Conservation (phyloP, 30 jellyfish, hydroid and myxozoan genomes). For the Aurelia aurita complex sp. Pacific region DNA sequence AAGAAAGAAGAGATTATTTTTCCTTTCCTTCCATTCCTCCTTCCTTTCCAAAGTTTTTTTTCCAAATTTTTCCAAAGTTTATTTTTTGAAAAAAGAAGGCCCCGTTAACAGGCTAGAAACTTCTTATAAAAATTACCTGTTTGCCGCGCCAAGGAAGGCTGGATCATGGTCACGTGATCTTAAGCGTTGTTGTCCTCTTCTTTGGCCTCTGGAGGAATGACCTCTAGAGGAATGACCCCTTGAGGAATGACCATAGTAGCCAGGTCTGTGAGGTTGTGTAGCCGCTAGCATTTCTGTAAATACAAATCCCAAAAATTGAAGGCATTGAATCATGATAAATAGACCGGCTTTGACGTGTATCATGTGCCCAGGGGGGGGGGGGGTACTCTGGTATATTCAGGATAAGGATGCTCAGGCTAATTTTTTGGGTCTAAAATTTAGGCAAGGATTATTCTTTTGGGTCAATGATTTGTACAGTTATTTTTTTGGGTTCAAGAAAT, state of each 20-base stretch:
- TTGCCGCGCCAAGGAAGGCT: constrained; percentile 17
- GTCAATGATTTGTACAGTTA: no score
- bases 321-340: no score
- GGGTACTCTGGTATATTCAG: background rate
- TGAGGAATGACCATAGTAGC: constrained; percentile 14
- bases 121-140: background rate
- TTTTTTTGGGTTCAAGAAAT: no score
- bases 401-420: background rate
- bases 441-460: no score
- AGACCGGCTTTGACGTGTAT: background rate
- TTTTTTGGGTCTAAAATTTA: no score
- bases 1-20: no score
- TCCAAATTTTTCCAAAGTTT: no score
- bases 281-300: constrained; percentile 58
- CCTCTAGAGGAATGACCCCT: no score
- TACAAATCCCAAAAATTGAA: background rate
- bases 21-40: no score
- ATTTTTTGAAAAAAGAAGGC: no score
- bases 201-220: constrained; percentile 58
- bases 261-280: constrained; percentile 13
- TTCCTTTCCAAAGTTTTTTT: no score
- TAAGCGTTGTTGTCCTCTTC: constrained; percentile 61
- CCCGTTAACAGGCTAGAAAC: no score
- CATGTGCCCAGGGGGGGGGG: background rate
- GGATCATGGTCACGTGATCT: constrained; percentile 79